Evolutionary conservation across 2,113 vertebrate genomes (phyloP), one percentile per base, ranked within the genome.

Genomic region (Triplophysa rosa): DNA sequence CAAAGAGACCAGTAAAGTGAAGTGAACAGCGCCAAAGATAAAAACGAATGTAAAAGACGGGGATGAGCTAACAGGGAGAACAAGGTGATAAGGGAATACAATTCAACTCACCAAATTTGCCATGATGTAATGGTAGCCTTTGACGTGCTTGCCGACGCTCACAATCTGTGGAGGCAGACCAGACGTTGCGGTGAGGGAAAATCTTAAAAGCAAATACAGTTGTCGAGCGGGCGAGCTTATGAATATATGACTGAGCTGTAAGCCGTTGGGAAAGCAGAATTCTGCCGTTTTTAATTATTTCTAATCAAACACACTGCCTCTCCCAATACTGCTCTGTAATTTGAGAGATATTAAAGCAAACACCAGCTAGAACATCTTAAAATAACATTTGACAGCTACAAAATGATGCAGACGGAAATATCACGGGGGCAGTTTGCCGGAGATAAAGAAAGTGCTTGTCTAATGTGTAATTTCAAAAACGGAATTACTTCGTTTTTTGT

Each of bases 101-200:
- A 29, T 78, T 75, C 16, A 29, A 11, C 92, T 93, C 82, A 99
- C 97, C 96, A 99, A 92, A 88, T 98, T 99, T 89, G 97, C 97
- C 93, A 98, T 95, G 92, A 99, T 98, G 91, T 99, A 99, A 91
- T 99, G 97, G 90, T 98, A 98, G 82, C 96, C 96, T 94, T 98
- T 98, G 83, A 99, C 96, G 74, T 99, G 97, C 83, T 99, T 99
- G 82, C 97, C 97, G 56, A 98, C 96, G 45, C 97, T 99, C 86
- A 99, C 96, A 84, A 99, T 96, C 97, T 98, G 90, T 61, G 61
- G 83, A 84, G 85, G 83, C 54, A 82, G 81, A 67, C 52, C 65
- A 80, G 70, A 72, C 61, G 73, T 10, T 14, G 69, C 23, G 56
- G 54, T 80, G 49, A 74, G 69, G 11, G 37, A 16, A 67, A 61